Base-by-base conservation (phyloP, 2,888 invertebrate species). In the Phaonia tiefii region DNA sequence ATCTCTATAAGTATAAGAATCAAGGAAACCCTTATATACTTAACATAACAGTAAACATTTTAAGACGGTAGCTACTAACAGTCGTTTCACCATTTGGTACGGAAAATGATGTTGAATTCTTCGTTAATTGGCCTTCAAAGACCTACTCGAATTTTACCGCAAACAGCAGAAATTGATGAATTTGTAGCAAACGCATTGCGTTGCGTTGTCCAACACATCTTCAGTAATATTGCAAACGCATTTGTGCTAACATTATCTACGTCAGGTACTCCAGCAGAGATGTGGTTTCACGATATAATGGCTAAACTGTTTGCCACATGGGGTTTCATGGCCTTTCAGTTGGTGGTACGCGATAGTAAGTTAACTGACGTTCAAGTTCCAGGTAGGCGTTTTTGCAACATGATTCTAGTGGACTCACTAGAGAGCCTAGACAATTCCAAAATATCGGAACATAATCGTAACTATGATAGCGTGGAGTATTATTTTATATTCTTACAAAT, bases 401-500 rank as follows among this genome's bases (percentile, higher is more conserved):
- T 81, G n/a, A 58, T 81, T 10, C 17, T 77, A 3, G 85, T 86
- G 1, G 88, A 88, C 63, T 88, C 88, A 1, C 86, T 81, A 74
- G 84, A 86, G 13, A 85, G 87, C 11, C 86, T 88, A 60, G 56
- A 84, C 39, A 86, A 83, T 74, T 85, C 83, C 1, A 42, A 51
- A 13, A 66, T 60, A 60, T 60, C 42, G 0, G 22, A 42, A 17
- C 56, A 88, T 72, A 84, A 86, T 1, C 31, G 69, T 2, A 81
- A 85, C 2, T 86, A 86, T 65, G 85, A 88, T 65, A 84, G 82
- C 65, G 85, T 86, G 8, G 89, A 89, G 65, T 85, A 84, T 66
- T 88, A 89, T 31, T 86, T 86, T 26, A 88, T 88, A 1, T 86
- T 88, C n/a, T 79, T 88, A 15, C 86, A 88, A 75, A 83, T 85